A percentile compares a stretch with the other conserved stretches of the same genome.
These are phyloP conservation scores for Pristiophorus japonicus DNA, from an alignment of 2,113 vertebrate genomes.

Conservation along the genomic window DNA sequence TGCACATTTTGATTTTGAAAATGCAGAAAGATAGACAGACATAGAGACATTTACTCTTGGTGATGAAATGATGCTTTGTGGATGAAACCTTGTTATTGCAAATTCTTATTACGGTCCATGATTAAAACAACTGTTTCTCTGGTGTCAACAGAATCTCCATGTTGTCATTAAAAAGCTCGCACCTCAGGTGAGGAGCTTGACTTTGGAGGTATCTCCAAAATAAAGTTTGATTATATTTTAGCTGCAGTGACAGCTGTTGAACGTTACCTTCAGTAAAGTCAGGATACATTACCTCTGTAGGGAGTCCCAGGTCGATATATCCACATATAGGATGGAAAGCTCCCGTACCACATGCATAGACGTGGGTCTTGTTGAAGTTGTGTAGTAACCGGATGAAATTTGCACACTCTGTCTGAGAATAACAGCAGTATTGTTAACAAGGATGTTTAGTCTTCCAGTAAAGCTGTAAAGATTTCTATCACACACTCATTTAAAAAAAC, in stretches of 20 bases:
- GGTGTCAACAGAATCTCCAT: neutral
- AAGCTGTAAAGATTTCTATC: neutral
- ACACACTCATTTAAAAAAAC: neutral
- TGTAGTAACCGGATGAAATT: constrained; percentile 78
- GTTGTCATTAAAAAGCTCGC: neutral
- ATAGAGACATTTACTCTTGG: neutral
- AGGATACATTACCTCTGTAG: constrained; percentile 52
- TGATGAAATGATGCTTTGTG: neutral
- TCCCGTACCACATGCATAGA: constrained; percentile 70
- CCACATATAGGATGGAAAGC: constrained; percentile 74
- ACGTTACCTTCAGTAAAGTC: neutral
- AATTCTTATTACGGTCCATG: neutral
- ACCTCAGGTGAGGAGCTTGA: too few relatives aligned
- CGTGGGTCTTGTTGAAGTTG: constrained; percentile 70
- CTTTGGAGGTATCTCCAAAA: neutral
- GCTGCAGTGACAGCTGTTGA: neutral
- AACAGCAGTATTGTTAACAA: neutral
- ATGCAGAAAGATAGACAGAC: neutral
- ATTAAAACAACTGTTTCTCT: neutral
- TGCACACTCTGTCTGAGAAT: constrained; percentile 67
- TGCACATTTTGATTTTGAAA: neutral
- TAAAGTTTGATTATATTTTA: neutral
- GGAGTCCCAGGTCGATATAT: constrained; percentile 60
- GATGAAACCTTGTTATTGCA: neutral
- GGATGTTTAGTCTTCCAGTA: neutral